Base-by-base conservation (phyloP, 2,797 vertebrate species). In the Pristis pectinata region DNA sequence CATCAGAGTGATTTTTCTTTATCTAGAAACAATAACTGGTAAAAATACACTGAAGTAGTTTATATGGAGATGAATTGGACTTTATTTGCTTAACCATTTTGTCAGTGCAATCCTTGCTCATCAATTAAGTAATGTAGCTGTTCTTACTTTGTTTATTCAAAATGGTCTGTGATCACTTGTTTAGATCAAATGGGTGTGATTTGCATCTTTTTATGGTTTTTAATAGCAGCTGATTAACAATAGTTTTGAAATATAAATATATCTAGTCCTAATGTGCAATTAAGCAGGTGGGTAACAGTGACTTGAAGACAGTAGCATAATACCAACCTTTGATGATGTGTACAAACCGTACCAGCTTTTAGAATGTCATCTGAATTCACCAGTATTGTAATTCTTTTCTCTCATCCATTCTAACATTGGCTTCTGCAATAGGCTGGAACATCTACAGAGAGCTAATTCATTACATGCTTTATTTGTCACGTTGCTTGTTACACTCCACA, bases 231-330 rank as follows among this genome's bases (percentile, higher is more conserved):
- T 67, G 59, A 61, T 64, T 49, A 64, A 61, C 59, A 67, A 37
- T 67, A 67, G n/a, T 67, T 91, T 64, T 67, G 37, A 91, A 67
- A 91, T 67, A 91, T 61, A 91, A 91, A 91, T 91, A 3, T 67
- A 91, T 37, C n/a, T 41, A 67, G 37, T 67, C 64, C 87, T 91
- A 91, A 37, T 89, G 34, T 37, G 7, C 59, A 22, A 91, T 91
- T 67, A 91, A 91, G 8, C 67, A 67, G 87, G 41, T 91, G 59
- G 61, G 61, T 44, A 67, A 2, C 87, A 37, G 19, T 67, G n/a
- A 91, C n/a, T 27, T 41, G 61, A 91, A 41, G 61, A 91, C n/a
- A 67, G 15, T 37, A 0, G n/a, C 19, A 91, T 67, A 91, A 64
- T 41, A 41, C 59, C 6, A 64, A 91, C 34, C 9, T 17, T 67